Percentiles rank a stretch among this genome's conserved stretches.
These are phyloP conservation scores for Coilia nasus DNA, from an alignment of 2,797 vertebrate species.

Conservation along the genomic window DNA sequence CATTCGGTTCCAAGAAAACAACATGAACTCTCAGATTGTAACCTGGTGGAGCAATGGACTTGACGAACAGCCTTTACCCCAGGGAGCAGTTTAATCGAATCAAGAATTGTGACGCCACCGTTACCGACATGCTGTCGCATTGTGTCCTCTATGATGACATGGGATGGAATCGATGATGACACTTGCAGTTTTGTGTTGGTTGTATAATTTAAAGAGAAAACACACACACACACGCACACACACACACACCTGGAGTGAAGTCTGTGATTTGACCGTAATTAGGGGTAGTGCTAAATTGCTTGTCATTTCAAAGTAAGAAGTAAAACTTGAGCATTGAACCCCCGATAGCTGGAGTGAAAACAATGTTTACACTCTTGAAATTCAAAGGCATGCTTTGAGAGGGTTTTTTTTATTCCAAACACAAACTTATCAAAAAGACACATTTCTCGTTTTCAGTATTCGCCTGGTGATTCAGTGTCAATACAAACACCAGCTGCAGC, in stretches of 20 bases:
- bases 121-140: not conserved
- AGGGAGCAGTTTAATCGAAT: slow-evolving; percentile 14
- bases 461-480: not conserved
- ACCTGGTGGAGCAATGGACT: slow-evolving; percentile 2
- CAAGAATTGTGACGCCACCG: not conserved
- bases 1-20: not conserved
- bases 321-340: not conserved
- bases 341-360: not conserved
- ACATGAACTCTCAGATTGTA: not conserved
- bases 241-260: not conserved
- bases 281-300: not conserved
- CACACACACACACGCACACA: not conserved
- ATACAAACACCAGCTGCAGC: slow-evolving; percentile 53
- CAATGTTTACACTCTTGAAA: not conserved
- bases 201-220: not conserved
- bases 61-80: slow-evolving; percentile 48
- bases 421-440: not conserved
- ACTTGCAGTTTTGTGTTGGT: not conserved
- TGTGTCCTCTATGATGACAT: not conserved
- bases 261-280: not conserved
- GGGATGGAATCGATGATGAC: not conserved
- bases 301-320: not conserved
- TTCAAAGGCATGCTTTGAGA: not conserved
- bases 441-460: not conserved
- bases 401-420: not conserved